phyloP scores from a whole-genome alignment of 2,797 vertebrate species.

The Pterois miles region DNA sequence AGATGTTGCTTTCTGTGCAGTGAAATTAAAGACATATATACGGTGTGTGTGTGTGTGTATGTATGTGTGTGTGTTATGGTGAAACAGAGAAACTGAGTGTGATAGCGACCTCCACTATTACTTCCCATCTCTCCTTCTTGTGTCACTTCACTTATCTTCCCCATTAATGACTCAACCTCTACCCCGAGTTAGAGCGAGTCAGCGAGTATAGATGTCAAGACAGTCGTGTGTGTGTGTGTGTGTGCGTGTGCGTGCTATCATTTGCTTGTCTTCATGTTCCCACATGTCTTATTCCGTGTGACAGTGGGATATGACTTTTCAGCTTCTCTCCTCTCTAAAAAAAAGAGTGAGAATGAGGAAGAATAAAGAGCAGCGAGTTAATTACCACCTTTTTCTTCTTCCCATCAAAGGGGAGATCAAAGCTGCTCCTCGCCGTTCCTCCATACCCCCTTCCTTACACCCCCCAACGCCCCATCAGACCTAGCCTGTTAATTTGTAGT shows the following conservation, averaged over 20 bases:
- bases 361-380: slow-evolving; percentile 71
- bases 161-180: slow-evolving; percentile 50
- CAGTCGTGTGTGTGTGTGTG: slow-evolving; percentile 1
- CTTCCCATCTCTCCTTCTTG: slow-evolving; percentile 11
- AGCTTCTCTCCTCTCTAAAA: slow-evolving; percentile 37
- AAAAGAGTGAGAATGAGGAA: slow-evolving; percentile 36
- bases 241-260: background rate
- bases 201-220: slow-evolving; percentile 30
- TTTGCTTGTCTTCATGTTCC: slow-evolving; percentile 23
- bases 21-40: slow-evolving; percentile 5
- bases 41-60: background rate
- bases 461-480: slow-evolving; percentile 27
- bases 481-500: slow-evolving; percentile 55
- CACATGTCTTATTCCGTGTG: slow-evolving; percentile 44
- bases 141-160: slow-evolving; percentile 45
- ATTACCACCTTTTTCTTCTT: slow-evolving; percentile 70
- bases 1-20: background rate
- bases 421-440: slow-evolving; percentile 44
- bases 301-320: slow-evolving; percentile 49
- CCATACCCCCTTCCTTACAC: slow-evolving; percentile 6
- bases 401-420: slow-evolving; percentile 78
- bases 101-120: slow-evolving; percentile 12
- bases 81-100: background rate
- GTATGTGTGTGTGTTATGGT: background rate
- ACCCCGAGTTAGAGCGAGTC: slow-evolving; percentile 9